Percentiles rank a stretch among this genome's conserved stretches.
These are phyloP conservation scores for Cantharis flavilabris DNA, from an alignment of 2,888 invertebrate genomes.

Conservation along the genomic window DNA sequence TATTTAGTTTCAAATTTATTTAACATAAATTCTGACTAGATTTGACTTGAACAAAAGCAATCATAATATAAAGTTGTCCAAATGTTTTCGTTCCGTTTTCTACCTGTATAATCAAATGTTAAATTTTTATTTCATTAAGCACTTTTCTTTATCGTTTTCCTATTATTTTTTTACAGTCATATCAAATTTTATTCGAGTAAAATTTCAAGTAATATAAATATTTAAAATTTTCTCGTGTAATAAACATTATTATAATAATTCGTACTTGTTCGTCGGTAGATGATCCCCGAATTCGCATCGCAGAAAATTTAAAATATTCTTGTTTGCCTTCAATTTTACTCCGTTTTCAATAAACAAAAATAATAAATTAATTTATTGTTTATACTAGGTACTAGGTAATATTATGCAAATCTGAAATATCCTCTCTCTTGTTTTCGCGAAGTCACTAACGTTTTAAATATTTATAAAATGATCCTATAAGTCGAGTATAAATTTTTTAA, in stretches of 20 bases:
- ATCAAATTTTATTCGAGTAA: too few relatives aligned
- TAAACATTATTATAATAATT: too few relatives aligned
- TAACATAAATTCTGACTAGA: not conserved
- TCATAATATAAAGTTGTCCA: not conserved
- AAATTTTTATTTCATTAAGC: not conserved
- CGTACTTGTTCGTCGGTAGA: not conserved
- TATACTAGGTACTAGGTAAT: not conserved
- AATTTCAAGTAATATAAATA: not conserved
- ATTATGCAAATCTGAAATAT: not conserved
- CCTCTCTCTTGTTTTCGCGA: not conserved
- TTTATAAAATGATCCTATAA: not conserved
- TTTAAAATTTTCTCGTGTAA: not conserved
- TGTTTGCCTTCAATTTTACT: not conserved
- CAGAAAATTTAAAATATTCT: not conserved
- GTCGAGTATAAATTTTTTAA: constrained; percentile 4
- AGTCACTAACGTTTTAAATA: not conserved
- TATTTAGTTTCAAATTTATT: not conserved
- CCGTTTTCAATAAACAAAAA: not conserved
- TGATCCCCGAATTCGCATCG: not conserved
- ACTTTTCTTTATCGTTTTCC: not conserved
- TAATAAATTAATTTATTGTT: not conserved
- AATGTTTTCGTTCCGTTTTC: not conserved
- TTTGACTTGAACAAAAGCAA: not conserved
- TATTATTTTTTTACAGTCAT: not conserved
- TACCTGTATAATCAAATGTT: not conserved